Conservation (phyloP, 2,113 vertebrate genomes). For the Mirza zaza region DNA sequence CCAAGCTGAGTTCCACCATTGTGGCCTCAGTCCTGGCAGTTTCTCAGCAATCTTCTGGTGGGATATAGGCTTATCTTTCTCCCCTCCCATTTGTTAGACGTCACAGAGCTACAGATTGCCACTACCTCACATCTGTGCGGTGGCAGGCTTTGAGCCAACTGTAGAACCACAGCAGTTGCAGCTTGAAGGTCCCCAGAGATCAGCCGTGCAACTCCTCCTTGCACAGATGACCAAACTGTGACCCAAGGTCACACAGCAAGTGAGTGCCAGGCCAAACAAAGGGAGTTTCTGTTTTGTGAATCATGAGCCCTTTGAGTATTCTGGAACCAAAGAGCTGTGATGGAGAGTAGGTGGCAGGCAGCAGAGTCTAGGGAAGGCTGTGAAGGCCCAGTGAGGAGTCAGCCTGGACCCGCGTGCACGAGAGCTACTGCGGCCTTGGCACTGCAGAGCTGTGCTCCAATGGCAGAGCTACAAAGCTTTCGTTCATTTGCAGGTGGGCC, state of each 20-base stretch:
- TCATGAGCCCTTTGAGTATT: not conserved
- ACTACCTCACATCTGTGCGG: rapidly evolving
- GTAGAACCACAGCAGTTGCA: not conserved
- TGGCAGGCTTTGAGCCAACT: not conserved
- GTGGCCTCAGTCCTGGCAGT: not conserved
- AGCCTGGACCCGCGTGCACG: not conserved
- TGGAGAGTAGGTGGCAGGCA: not conserved
- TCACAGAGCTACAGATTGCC: rapidly evolving
- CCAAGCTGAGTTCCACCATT: not conserved
- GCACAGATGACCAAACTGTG: not conserved
- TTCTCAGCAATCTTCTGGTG: rapidly evolving
- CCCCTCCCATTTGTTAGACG: not conserved
- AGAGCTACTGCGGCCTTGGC: not conserved
- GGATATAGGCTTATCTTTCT: rapidly evolving
- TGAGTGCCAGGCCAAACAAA: not conserved
- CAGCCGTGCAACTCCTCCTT: not conserved
- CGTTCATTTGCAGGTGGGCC: not conserved
- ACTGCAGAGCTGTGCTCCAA: not conserved
- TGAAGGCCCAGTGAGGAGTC: not conserved
- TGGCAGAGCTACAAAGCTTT: not conserved
- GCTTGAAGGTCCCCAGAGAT: not conserved
- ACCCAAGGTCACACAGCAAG: not conserved
- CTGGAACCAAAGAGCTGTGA: not conserved
- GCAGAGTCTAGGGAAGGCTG: not conserved
- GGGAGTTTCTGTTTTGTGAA: not conserved